Evolutionary conservation across 2,888 invertebrate species (phyloP).

Genomic region (Phortica magna): DNA sequence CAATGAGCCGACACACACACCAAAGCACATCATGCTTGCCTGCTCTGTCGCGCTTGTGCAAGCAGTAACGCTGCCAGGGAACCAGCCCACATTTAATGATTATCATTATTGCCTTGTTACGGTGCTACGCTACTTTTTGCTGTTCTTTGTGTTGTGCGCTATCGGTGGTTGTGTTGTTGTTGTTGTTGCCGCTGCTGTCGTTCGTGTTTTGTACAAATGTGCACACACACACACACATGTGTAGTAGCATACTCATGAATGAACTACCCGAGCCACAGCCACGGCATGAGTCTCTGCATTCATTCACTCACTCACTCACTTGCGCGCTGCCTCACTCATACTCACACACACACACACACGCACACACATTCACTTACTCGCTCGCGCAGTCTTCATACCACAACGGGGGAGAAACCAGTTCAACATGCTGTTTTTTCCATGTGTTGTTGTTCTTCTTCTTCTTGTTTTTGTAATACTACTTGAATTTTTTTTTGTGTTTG

Average conservation of each 20-base stretch:
- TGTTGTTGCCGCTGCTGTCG: constrained; percentile 41
- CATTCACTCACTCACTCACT: constrained; percentile 11
- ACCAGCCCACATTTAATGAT: constrained; percentile 75
- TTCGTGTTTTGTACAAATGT: constrained; percentile 43
- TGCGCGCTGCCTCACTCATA: not conserved
- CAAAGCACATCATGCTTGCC: constrained; percentile 21
- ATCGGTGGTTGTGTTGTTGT: constrained; percentile 41
- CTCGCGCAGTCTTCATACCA: not conserved
- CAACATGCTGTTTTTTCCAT: constrained; percentile 34
- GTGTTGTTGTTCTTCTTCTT: constrained; percentile 44
- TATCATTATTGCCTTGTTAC: constrained; percentile 74
- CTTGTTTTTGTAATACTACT: constrained; percentile 29
- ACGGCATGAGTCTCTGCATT: not conserved
- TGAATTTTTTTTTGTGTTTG: constrained; percentile 53
- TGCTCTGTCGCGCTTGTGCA: constrained; percentile 47
- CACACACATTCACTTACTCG: not conserved
- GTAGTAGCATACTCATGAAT: constrained; percentile 5
- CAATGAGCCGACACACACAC: not conserved
- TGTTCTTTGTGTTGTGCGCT: constrained; percentile 44
- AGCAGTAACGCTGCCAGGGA: constrained; percentile 35
- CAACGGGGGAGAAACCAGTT: constrained; percentile 30
- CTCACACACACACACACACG: not conserved
- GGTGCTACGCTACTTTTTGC: constrained; percentile 43
- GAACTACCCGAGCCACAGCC: constrained; percentile 1
- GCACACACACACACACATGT: constrained; percentile 21